Percentiles rank a stretch among this genome's conserved stretches.
phyloP scores from a whole-genome alignment of 1,140 invertebrate genomes.

The Nixonia krombeini region DNA sequence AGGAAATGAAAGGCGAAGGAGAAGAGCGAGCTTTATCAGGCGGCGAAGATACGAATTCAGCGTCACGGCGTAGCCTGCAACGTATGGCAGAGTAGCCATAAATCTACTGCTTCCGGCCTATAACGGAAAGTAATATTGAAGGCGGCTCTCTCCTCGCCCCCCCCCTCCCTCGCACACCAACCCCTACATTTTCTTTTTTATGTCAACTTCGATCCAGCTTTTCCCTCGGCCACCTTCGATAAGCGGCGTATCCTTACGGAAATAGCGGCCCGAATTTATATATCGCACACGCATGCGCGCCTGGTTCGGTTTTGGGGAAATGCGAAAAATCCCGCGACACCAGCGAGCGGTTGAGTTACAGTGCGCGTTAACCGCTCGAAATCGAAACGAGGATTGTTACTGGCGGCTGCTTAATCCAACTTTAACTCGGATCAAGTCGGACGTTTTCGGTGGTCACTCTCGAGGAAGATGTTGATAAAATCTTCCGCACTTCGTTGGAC shows the following conservation, averaged over 20 bases:
- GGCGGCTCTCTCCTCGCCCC: constrained; percentile 30
- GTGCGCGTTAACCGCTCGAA: no score
- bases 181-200: constrained; percentile 33
- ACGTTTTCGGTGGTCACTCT: no score
- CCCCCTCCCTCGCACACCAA: constrained; percentile 21
- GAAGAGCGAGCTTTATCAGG: constrained; percentile 38
- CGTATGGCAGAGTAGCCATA: constrained; percentile 51
- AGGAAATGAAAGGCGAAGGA: no score
- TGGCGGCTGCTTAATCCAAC: no score
- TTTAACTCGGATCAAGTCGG: no score
- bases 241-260: constrained; percentile 40
- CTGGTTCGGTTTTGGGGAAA: no score
- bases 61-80: constrained; percentile 35
- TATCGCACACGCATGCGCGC: constrained; percentile 14
- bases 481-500: no score
- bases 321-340: no score
- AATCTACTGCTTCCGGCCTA: constrained; percentile 58
- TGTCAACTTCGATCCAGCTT: constrained; percentile 35
- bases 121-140: constrained; percentile 60
- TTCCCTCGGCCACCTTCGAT: constrained; percentile 37
- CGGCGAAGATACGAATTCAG: constrained; percentile 52
- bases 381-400: no score
- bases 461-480: no score
- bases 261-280: constrained; percentile 55
- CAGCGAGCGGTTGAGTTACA: no score